These are phyloP conservation scores for Onthophagus taurus DNA, from an alignment of 1,140 invertebrate species.

Conservation along the genomic window DNA sequence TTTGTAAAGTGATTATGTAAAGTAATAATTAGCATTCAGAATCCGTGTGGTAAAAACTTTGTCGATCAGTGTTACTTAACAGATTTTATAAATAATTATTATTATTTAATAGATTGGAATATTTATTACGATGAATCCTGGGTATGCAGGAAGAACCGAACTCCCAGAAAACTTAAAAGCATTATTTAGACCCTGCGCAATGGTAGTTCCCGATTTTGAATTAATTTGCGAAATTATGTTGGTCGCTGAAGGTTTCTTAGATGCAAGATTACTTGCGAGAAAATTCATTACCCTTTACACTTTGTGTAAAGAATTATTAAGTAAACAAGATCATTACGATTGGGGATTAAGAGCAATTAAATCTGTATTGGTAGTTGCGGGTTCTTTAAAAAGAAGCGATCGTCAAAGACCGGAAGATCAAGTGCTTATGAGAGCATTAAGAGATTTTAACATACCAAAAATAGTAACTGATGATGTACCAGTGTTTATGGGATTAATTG, in stretches of 20 bases:
- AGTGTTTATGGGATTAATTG: slow-evolving; percentile 86
- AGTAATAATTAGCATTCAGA: too few relatives aligned
- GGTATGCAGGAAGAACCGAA: slow-evolving; percentile 74
- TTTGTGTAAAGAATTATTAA: slow-evolving; percentile 76
- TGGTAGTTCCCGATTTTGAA: slow-evolving; percentile 91
- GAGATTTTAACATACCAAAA: slow-evolving; percentile 90
- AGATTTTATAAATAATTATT: too few relatives aligned
- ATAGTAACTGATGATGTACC: slow-evolving; percentile 84
- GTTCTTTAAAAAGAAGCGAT: slow-evolving; percentile 62
- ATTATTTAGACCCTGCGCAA: slow-evolving; percentile 76
- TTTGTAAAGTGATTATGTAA: too few relatives aligned
- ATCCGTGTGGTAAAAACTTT: too few relatives aligned
- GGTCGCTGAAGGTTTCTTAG: slow-evolving; percentile 85
- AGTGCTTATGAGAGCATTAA: slow-evolving; percentile 72
- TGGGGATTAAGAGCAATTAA: slow-evolving; percentile 91
- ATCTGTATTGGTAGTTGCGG: slow-evolving; percentile 85
- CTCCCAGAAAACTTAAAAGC: slow-evolving; percentile 60
- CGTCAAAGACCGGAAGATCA: slow-evolving; percentile 62
- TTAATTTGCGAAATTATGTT: slow-evolving; percentile 92
- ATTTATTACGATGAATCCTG: slow-evolving; percentile 94
- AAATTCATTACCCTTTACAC: slow-evolving; percentile 89
- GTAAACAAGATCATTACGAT: slow-evolving; percentile 92
- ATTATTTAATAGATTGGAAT: slow-evolving; percentile 54
- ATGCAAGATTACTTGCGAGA: slow-evolving; percentile 73
- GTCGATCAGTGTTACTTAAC: too few relatives aligned